Percentiles rank a stretch among this genome's conserved stretches.
phyloP scores from a whole-genome alignment of 2,113 vertebrate species.

The Cavia aperea region DNA sequence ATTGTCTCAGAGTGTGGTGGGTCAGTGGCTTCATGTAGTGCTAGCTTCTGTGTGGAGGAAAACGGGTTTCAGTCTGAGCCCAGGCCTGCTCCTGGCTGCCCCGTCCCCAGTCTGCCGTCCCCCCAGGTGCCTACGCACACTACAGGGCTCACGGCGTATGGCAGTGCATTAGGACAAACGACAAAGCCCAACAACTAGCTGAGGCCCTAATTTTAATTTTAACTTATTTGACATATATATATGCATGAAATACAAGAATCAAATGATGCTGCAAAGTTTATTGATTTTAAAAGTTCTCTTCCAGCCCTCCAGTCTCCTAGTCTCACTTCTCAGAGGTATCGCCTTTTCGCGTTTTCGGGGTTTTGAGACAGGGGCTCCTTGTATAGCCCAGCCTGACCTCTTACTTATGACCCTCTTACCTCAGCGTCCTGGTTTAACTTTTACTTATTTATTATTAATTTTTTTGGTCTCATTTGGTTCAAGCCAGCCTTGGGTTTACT shows the following conservation, averaged over 20 bases:
- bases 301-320: not conserved
- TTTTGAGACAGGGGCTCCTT: not conserved
- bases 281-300: not conserved
- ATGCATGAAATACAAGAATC: not conserved
- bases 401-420: not conserved
- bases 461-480: too few relatives aligned
- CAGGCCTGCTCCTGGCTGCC: not conserved
- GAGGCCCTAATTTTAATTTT: constrained; percentile 36
- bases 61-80: not conserved
- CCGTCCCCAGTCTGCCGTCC: not conserved
- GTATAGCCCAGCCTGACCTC: not conserved
- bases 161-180: not conserved
- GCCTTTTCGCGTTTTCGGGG: not conserved
- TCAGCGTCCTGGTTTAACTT: not conserved
- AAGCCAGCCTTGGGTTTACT: too few relatives aligned
- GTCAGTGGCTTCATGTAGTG: constrained; percentile 52
- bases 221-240: not conserved
- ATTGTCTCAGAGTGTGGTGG: constrained; percentile 1
- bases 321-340: not conserved
- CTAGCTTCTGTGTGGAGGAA: not conserved
- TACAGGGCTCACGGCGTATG: not conserved
- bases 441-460: not conserved
- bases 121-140: not conserved
- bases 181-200: not conserved
- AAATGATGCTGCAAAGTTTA: not conserved